These are phyloP conservation scores for Palythoa grandiflora DNA, from an alignment of 92 coral and sea anemone genomes.

Conservation along the genomic window DNA sequence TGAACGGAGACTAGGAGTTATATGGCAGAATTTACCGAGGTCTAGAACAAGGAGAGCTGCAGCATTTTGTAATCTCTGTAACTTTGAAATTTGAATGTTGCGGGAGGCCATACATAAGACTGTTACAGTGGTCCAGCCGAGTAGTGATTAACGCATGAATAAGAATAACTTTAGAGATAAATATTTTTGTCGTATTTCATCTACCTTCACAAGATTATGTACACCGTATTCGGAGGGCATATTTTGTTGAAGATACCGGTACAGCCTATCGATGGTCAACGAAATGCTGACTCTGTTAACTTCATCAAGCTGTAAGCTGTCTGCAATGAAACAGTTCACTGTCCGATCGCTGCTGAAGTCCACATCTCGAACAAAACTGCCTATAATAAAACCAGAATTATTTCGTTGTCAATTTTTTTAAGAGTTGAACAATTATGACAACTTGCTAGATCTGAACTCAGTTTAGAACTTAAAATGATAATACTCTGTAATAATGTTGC, in stretches of 20 bases:
- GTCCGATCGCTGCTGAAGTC: conserved; percentile 8
- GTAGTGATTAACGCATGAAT: too few species aligned
- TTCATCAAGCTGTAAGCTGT: conserved; percentile 32
- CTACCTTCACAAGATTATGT: conserved; percentile 48
- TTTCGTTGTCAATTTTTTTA: neutral
- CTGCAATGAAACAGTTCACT: conserved; percentile 26
- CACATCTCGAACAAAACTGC: conserved; percentile 9
- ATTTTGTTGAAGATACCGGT: conserved; percentile 16
- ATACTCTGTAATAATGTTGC: too few species aligned
- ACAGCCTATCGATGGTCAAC: conserved; percentile 16
- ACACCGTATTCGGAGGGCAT: conserved; percentile 5
- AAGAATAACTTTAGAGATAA: neutral
- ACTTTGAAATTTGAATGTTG: too few species aligned
- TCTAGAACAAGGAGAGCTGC: too few species aligned
- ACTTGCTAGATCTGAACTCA: too few species aligned
- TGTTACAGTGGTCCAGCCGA: neutral
- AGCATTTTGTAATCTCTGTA: too few species aligned
- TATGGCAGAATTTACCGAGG: too few species aligned
- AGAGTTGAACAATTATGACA: neutral
- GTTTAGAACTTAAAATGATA: too few species aligned
- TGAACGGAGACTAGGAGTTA: too few species aligned
- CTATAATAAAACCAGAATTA: neutral
- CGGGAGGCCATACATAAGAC: too few species aligned
- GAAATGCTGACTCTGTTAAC: neutral
- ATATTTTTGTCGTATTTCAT: neutral